A percentile compares a stretch with the other conserved stretches of the same genome.
phyloP scores from a whole-genome alignment of 2,113 vertebrate species.

The Perognathus longimembris region DNA sequence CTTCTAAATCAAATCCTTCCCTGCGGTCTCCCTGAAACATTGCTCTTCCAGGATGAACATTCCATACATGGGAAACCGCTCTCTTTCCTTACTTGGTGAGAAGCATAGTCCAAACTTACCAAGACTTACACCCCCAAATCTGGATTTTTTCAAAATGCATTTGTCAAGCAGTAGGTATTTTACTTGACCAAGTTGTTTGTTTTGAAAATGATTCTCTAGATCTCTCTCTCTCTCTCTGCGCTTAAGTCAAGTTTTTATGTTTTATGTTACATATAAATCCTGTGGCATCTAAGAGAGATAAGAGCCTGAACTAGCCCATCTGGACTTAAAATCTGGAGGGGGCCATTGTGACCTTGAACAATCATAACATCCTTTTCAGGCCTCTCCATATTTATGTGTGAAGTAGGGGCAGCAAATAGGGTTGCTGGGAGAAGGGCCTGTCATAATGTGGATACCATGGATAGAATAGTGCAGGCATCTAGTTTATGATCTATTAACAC shows the following conservation, averaged over 20 bases:
- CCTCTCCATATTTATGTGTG: neutral
- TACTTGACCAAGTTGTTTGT: conserved; percentile 16
- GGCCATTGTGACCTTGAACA: neutral
- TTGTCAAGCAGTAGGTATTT: neutral
- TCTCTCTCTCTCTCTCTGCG: neutral
- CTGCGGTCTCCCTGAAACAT: neutral
- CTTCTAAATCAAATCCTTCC: neutral
- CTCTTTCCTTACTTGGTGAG: neutral
- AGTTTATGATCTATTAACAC: neutral
- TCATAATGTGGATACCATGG: neutral
- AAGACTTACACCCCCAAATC: neutral
- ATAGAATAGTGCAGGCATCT: neutral
- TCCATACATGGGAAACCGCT: neutral
- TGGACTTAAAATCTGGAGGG: neutral
- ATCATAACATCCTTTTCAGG: neutral
- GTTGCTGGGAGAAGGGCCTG: neutral
- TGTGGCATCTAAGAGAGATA: neutral
- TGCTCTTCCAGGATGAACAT: neutral
- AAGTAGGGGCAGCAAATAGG: neutral
- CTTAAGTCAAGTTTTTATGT: neutral
- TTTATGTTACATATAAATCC: neutral
- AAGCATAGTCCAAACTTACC: neutral
- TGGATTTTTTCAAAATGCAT: neutral
- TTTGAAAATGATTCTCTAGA: neutral
- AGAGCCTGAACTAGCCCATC: neutral